Percentiles rank a stretch among this genome's conserved stretches.
These are phyloP conservation scores for Cyphomyrus plagiostoma DNA, from an alignment of 2,113 vertebrate genomes.

Conservation along the genomic window DNA sequence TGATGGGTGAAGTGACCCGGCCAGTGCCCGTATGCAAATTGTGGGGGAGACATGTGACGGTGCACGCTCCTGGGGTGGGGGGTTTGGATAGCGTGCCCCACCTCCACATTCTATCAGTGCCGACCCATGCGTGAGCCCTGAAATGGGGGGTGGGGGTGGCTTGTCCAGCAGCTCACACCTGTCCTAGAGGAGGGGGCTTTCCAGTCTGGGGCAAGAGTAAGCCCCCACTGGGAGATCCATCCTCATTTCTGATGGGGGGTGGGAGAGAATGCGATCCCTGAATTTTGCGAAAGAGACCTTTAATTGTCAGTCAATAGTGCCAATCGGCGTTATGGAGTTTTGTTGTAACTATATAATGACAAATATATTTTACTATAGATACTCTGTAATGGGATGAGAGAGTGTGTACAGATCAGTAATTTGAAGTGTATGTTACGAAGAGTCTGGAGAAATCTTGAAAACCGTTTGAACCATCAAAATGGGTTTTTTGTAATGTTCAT, in stretches of 20 bases:
- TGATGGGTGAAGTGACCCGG: constrained; percentile 20
- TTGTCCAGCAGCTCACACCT: neutral
- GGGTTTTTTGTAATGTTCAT: neutral
- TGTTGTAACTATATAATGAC: neutral
- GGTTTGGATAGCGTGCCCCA: neutral
- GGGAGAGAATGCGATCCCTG: neutral
- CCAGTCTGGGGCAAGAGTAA: neutral
- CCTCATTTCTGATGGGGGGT: neutral
- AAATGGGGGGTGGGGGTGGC: neutral
- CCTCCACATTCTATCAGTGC: neutral
- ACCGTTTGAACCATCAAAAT: neutral
- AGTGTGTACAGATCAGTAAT: too few species aligned
- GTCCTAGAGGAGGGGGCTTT: neutral
- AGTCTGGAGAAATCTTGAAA: neutral
- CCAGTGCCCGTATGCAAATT: constrained; percentile 12
- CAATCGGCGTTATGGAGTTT: neutral
- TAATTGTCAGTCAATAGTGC: neutral
- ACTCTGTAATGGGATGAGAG: too few species aligned
- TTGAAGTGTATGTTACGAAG: neutral
- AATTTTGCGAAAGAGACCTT: neutral
- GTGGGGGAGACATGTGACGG: neutral
- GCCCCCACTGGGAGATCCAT: too few species aligned
- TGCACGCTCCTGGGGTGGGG: neutral
- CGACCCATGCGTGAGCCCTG: neutral
- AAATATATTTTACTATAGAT: neutral